Percentiles rank a stretch among this genome's conserved stretches.
Conservation (phyloP, 1,140 invertebrate genomes). For the Sycophaga agraensis region DNA sequence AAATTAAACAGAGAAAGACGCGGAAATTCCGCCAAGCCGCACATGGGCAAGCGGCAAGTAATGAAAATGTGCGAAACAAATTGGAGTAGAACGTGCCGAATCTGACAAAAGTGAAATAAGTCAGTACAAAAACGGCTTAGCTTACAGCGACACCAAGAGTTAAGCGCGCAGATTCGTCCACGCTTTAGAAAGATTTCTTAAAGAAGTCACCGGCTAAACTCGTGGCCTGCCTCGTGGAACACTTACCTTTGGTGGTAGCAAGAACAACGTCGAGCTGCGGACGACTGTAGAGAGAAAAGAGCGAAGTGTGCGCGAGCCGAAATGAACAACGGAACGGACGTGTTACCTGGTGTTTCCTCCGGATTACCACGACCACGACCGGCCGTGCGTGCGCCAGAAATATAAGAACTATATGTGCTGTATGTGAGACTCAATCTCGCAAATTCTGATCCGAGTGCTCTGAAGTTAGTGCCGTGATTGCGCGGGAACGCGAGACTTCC, state of each 20-base stretch:
- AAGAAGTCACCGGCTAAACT: not conserved
- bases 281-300: not conserved
- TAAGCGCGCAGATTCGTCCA: not conserved
- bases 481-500: slow-evolving; percentile 18
- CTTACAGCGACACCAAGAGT: no score
- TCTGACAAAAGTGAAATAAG: not conserved
- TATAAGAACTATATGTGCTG: not conserved
- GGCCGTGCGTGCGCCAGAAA: not conserved
- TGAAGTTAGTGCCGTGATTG: slow-evolving; percentile 3
- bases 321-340: not conserved
- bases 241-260: slow-evolving; percentile 2
- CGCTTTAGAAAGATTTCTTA: not conserved
- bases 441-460: not conserved
- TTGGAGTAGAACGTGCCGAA: not conserved
- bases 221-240: not conserved
- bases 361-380: not conserved
- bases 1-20: no score
- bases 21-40: not conserved
- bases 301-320: not conserved
- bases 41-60: not conserved
- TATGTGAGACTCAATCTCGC: not conserved
- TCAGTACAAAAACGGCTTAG: not conserved
- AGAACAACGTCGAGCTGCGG: not conserved
- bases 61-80: not conserved
- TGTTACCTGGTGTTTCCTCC: no score